Evolutionary conservation across 1,140 invertebrate genomes (phyloP).

Genomic region (Oedothorax gibbosus): DNA sequence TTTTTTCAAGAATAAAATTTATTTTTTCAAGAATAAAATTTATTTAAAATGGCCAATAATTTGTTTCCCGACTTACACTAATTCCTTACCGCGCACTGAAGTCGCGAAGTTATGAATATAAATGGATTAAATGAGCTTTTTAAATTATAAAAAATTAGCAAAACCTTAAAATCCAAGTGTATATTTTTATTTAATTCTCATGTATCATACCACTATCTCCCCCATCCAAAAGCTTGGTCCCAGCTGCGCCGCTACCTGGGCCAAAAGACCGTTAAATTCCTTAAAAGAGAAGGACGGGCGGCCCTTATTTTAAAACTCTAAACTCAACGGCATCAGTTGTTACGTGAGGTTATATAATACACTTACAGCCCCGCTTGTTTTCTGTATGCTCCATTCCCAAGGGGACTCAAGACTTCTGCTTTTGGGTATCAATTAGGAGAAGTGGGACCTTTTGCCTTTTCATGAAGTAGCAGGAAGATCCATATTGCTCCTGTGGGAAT

Average conservation of each 20-base stretch:
- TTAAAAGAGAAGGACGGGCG: background rate
- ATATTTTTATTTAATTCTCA: too few relatives aligned
- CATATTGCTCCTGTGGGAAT: slow-evolving; percentile 34
- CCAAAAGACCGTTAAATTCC: slow-evolving; percentile 50
- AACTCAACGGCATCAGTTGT: slow-evolving; percentile 54
- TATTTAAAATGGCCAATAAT: too few relatives aligned
- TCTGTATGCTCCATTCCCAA: slow-evolving; percentile 26
- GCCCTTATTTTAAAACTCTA: slow-evolving; percentile 50
- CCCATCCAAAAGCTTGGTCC: slow-evolving; percentile 19
- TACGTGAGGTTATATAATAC: slow-evolving; percentile 60
- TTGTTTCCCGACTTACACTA: too few relatives aligned
- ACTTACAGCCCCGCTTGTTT: slow-evolving; percentile 53
- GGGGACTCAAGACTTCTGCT: slow-evolving; percentile 40
- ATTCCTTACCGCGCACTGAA: too few relatives aligned
- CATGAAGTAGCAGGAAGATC: slow-evolving; percentile 35
- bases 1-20: too few relatives aligned
- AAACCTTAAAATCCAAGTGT: too few relatives aligned
- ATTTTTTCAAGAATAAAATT: too few relatives aligned
- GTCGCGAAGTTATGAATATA: too few relatives aligned
- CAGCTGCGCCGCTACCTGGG: slow-evolving; percentile 23
- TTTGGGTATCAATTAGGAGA: slow-evolving; percentile 57
- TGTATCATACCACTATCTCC: slow-evolving; percentile 7
- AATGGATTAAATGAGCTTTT: too few relatives aligned
- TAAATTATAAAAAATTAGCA: too few relatives aligned
- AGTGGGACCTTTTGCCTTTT: slow-evolving; percentile 57